These are phyloP conservation scores for Sphaerodactylus townsendi DNA, from an alignment of 2,113 vertebrate species.

Conservation along the genomic window DNA sequence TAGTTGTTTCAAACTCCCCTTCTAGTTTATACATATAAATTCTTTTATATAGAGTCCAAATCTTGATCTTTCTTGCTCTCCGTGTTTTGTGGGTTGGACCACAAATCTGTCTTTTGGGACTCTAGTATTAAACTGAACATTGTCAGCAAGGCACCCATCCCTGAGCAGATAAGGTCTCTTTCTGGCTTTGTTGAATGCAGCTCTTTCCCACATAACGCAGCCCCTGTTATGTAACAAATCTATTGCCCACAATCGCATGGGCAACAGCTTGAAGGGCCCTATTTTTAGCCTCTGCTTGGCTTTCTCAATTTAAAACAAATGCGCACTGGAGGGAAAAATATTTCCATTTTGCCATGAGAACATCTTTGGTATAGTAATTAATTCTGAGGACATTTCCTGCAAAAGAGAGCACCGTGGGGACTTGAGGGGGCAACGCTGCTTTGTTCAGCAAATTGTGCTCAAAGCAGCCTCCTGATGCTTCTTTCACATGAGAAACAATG, in stretches of 20 bases:
- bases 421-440: neutral
- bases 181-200: neutral
- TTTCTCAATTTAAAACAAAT: slow-evolving; percentile 46
- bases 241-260: neutral
- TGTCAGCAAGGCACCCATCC: neutral
- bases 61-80: too few relatives aligned
- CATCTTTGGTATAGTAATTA: slow-evolving; percentile 53
- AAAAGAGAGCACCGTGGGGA: neutral
- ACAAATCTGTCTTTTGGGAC: neutral
- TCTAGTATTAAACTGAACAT: neutral
- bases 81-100: neutral
- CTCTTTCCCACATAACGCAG: neutral
- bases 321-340: slow-evolving; percentile 40
- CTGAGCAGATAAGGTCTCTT: neutral
- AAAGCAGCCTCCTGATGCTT: slow-evolving; percentile 2
- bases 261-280: neutral
- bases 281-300: slow-evolving; percentile 52
- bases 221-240: slow-evolving; percentile 14
- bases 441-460: neutral
- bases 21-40: too few relatives aligned
- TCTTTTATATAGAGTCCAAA: too few relatives aligned
- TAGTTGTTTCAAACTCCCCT: too few relatives aligned
- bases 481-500: slow-evolving; percentile 41
- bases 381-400: slow-evolving; percentile 31
- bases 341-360: slow-evolving; percentile 62